Evolutionary conservation across 2,888 invertebrate genomes (phyloP).

Genomic region (Epiblema foenella): DNA sequence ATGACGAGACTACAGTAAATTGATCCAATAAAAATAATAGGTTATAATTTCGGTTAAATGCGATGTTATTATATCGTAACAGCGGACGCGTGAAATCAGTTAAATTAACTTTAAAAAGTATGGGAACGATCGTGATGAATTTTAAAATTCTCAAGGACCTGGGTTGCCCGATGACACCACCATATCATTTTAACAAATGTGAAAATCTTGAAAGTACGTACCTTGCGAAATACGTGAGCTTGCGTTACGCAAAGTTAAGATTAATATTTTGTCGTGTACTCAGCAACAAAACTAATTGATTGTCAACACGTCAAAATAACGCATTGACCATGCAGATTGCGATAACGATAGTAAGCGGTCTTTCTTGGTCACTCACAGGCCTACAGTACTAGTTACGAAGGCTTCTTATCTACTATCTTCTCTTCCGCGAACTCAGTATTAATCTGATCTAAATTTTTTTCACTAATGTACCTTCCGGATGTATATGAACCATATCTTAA

Average conservation of each 20-base stretch:
- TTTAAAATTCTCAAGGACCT: conserved; percentile 36
- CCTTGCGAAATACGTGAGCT: conserved; percentile 37
- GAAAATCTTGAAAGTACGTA: conserved; percentile 40
- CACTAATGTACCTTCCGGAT: neutral
- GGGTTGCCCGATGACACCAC: conserved; percentile 33
- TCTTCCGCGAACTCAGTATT: neutral
- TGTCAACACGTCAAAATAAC: conserved; percentile 40
- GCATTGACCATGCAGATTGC: conserved; percentile 34
- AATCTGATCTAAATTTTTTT: neutral
- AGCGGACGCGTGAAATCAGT: conserved; percentile 34
- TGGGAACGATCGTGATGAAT: conserved; percentile 33
- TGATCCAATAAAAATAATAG: conserved; percentile 38
- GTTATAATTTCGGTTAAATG: conserved; percentile 34
- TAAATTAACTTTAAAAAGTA: conserved; percentile 37
- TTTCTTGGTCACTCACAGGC: conserved; percentile 21
- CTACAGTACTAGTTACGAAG: neutral
- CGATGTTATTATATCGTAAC: conserved; percentile 31
- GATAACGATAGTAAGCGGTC: conserved; percentile 33
- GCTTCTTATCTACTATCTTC: conserved; percentile 1
- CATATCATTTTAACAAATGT: conserved; percentile 35
- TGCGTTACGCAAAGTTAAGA: conserved; percentile 37
- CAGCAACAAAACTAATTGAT: conserved; percentile 44
- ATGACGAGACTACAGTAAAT: conserved; percentile 35
- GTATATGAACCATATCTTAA: neutral
- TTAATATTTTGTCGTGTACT: conserved; percentile 42